Conservation (phyloP, 2,888 invertebrate genomes). For the Julus scandinavius region DNA sequence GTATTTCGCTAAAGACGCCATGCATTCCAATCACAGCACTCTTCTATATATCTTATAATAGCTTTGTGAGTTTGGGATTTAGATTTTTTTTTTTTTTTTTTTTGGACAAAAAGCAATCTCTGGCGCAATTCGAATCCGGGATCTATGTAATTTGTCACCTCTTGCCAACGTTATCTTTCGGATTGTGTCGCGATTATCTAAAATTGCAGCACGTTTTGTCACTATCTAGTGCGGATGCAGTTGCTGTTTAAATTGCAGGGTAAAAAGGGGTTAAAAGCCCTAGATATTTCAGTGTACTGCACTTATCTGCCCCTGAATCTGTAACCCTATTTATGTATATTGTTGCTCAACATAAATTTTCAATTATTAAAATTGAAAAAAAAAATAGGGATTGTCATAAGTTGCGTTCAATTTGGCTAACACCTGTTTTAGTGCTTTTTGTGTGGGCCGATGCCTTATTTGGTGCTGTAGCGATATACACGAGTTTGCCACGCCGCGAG, state of each 20-base stretch:
- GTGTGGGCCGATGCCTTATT: conserved; percentile 45
- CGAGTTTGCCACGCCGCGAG: not conserved
- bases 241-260: not conserved
- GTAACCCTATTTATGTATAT: not conserved
- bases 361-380: not conserved
- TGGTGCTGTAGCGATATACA: not conserved
- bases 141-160: not conserved
- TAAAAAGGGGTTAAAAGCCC: not conserved
- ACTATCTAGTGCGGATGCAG: not conserved
- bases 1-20: not conserved
- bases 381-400: conserved; percentile 10
- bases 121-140: conserved; percentile 5
- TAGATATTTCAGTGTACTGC: not conserved
- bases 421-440: not conserved
- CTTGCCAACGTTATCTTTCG: not conserved
- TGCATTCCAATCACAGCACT: not conserved
- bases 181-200: not conserved
- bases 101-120: not conserved
- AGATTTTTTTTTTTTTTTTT: not conserved
- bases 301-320: not conserved
- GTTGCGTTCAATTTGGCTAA: conserved; percentile 5
- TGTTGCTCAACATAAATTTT: not conserved
- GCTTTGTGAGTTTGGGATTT: not conserved
- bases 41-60: too few species aligned
- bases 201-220: not conserved